Evolutionary conservation across 2,888 invertebrate genomes (phyloP).

Genomic region (Seira musarum): DNA sequence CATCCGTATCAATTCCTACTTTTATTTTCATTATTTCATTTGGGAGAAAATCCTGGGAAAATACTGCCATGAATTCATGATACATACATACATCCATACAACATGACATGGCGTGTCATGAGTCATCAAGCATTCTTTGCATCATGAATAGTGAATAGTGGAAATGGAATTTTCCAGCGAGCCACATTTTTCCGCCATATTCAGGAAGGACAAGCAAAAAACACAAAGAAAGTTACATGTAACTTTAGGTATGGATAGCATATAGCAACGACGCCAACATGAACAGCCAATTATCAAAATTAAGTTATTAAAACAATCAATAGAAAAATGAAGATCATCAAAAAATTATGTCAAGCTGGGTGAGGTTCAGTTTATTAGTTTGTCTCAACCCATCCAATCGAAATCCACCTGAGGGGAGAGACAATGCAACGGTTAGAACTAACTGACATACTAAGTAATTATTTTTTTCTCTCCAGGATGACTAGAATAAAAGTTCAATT

Average conservation of each 20-base stretch:
- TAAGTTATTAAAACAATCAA: conserved; percentile 53
- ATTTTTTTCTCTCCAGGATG: too few species aligned
- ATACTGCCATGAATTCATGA: too few species aligned
- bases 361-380: background rate
- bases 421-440: too few species aligned
- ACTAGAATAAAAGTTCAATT: too few species aligned
- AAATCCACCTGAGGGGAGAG: too few species aligned
- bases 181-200: background rate
- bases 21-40: too few species aligned
- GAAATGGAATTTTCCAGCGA: background rate
- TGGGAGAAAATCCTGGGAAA: too few species aligned
- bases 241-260: too few species aligned
- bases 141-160: conserved; percentile 1
- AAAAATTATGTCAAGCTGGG: conserved; percentile 16
- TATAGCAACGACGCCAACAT: background rate
- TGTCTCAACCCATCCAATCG: background rate
- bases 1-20: too few species aligned
- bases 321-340: conserved; percentile 29
- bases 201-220: background rate
- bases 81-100: too few species aligned
- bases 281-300: conserved; percentile 43
- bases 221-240: background rate
- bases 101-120: conserved; percentile 1
- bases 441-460: too few species aligned
- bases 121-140: background rate